Conservation (phyloP, 2,113 vertebrate species). For the Ageneiosus marmoratus region DNA sequence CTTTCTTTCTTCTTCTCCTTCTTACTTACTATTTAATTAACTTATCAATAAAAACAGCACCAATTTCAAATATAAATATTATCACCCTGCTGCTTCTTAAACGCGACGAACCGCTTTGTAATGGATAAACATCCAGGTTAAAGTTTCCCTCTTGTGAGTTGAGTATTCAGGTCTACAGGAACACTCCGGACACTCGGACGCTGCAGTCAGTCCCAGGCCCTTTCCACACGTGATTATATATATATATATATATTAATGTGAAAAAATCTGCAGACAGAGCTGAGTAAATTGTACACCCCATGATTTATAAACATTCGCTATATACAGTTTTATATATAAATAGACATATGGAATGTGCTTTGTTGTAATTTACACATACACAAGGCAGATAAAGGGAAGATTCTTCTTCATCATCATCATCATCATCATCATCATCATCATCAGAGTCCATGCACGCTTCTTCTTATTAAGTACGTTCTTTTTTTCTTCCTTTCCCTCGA, state of each 20-base stretch:
- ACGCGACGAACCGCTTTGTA: neutral
- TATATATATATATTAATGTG: neutral
- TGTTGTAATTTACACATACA: conserved; percentile 65
- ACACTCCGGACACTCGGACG: too few relatives aligned
- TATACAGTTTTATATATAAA: conserved; percentile 73
- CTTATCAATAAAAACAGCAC: too few relatives aligned
- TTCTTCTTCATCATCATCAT: conserved; percentile 37
- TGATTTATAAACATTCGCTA: conserved; percentile 72
- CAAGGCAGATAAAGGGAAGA: conserved; percentile 68
- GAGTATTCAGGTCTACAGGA: neutral
- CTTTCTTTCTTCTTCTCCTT: too few relatives aligned
- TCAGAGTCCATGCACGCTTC: conserved; percentile 1
- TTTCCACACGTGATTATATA: neutral
- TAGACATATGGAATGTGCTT: conserved; percentile 73
- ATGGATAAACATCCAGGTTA: neutral
- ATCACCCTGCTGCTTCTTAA: neutral
- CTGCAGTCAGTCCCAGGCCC: neutral
- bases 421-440: too few relatives aligned
- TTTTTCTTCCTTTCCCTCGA: neutral
- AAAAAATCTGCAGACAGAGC: neutral
- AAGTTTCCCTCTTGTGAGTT: neutral
- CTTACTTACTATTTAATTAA: too few relatives aligned
- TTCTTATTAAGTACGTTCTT: too few relatives aligned
- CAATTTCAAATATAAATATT: neutral
- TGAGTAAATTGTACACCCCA: conserved; percentile 61